Conservation (phyloP, 2,888 invertebrate species). For the Machimus rusticus region DNA sequence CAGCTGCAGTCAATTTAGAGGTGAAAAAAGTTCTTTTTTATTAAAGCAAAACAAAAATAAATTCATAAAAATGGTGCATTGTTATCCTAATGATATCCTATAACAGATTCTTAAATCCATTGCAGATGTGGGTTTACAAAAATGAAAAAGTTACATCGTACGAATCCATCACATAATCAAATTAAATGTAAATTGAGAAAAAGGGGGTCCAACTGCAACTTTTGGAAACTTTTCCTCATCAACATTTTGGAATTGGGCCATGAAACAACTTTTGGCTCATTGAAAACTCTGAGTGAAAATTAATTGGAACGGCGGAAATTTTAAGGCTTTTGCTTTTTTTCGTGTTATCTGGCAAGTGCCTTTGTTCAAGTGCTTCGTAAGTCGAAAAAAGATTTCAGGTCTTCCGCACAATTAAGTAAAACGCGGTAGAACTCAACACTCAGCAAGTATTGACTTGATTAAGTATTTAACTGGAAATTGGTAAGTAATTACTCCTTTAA, state of each 20-base stretch:
- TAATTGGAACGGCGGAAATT: not conserved
- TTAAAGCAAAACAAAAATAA: not conserved
- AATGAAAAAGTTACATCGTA: not conserved
- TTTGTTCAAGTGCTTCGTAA: not conserved
- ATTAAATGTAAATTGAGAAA: not conserved
- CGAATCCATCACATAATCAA: not conserved
- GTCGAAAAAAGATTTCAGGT: not conserved
- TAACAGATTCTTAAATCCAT: not conserved
- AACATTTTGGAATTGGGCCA: slow-evolving; percentile 3
- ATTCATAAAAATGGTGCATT: not conserved
- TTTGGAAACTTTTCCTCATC: not conserved
- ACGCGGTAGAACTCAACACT: not conserved
- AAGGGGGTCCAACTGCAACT: not conserved
- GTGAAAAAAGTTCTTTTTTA: not conserved
- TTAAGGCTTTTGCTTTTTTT: not conserved
- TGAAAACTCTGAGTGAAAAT: not conserved
- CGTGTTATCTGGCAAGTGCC: not conserved
- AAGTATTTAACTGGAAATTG: not conserved
- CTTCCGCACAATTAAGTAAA: not conserved
- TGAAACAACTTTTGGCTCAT: not conserved
- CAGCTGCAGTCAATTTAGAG: not conserved
- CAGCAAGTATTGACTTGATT: not conserved
- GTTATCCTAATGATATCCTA: not conserved
- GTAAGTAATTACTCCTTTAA: not conserved
- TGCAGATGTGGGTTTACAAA: not conserved